Evolutionary conservation across 2,113 vertebrate genomes (phyloP), one percentile per base, ranked within the genome.

Genomic region (Myiagra hebetior): DNA sequence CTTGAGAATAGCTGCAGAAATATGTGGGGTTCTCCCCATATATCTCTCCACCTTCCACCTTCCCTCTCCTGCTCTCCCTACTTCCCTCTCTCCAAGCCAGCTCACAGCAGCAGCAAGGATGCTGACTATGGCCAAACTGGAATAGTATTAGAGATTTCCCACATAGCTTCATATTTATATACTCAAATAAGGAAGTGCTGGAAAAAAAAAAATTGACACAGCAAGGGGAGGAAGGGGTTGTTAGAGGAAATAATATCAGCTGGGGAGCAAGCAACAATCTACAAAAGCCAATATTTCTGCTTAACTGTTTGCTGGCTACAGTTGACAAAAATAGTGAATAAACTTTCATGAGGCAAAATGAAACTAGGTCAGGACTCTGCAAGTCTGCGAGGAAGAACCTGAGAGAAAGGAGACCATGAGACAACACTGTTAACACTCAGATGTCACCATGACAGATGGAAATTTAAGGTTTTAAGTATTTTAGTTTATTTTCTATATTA

Each of bases 101-200:
- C 64, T 47, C 33, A 17, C 31, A 89, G 70, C 13, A 55, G 44
- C 5, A 68, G 35, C 59, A 41, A 57, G 37, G n/a, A 60, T 53
- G 75, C 27, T 30, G 46, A 47, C 67, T 24, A 64, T 3, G 7
- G 13, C 10, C 69, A 75, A 42, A 53, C 28, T 14, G 22, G 37
- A 55, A 31, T 1, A 22, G 11, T 26, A 5, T 4, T 14, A 2
- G 23, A 77, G 52, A 46, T 22, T 18, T 6, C 27, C 35, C 56
- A 22, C 4, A 2, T 2, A 37, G 17, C 15, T 56, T 10, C 20
- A 15, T 4, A 68, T n/a, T 52, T 4, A 5, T 2, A 6, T 15
- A 20, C 5, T 30, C 24, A 27, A 73, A 35, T 44, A 57, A 69
- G 28, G 5, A 52, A 55, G 23, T 42, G 7, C 39, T 83, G 27